Evolutionary conservation across 2,797 vertebrate species (phyloP).

Genomic region (Babyrousa celebensis): DNA sequence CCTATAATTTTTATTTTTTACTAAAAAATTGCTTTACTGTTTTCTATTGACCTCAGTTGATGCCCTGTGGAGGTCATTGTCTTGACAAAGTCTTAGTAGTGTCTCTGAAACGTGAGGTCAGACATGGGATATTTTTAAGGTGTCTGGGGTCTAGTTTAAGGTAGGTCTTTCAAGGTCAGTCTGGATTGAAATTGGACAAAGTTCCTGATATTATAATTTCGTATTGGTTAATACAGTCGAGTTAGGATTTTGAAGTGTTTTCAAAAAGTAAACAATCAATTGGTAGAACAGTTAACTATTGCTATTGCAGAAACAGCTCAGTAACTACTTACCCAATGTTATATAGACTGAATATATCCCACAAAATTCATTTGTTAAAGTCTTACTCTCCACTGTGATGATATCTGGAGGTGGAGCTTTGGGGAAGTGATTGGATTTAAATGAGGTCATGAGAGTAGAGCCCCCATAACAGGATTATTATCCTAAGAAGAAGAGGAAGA

Average conservation of each 20-base stretch:
- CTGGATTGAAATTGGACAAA: background rate
- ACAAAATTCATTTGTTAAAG: background rate
- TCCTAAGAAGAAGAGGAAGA: background rate
- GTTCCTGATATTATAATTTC: background rate
- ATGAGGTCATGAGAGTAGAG: background rate
- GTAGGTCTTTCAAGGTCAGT: background rate
- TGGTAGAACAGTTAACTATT: background rate
- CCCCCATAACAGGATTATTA: background rate
- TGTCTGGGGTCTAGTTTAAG: background rate
- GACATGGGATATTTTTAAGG: background rate
- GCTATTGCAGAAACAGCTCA: background rate
- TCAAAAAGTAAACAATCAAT: background rate
- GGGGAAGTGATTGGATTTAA: constrained; percentile 1
- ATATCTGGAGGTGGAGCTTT: background rate
- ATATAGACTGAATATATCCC: background rate
- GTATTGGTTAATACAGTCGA: background rate
- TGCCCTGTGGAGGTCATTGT: background rate
- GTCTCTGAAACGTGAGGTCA: background rate
- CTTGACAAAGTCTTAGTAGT: constrained; percentile 6
- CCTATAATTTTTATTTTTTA: background rate
- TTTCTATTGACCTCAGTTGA: background rate
- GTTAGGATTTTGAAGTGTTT: background rate
- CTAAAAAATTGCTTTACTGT: background rate
- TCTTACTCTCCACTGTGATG: background rate
- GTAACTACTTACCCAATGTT: background rate